phyloP scores from a whole-genome alignment of 2,888 invertebrate species.

The Dryobota labecula region DNA sequence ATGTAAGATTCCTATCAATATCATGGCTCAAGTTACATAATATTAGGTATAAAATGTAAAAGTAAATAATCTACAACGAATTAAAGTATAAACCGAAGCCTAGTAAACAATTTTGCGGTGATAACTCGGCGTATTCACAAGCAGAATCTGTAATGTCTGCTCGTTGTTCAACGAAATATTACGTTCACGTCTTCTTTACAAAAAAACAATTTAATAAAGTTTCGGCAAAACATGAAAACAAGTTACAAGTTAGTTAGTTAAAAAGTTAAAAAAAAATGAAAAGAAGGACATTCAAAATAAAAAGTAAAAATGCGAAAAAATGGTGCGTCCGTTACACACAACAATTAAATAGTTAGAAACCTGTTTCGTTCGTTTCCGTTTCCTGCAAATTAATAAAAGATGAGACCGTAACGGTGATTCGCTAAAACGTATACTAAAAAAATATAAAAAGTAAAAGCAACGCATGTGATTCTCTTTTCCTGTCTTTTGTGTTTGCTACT shows the following conservation, averaged over 20 bases:
- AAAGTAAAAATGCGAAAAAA: conserved; percentile 35
- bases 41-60: too few species aligned
- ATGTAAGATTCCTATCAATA: background rate
- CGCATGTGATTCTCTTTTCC: conserved; percentile 69
- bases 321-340: conserved; percentile 58
- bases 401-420: conserved; percentile 67
- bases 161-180: conserved; percentile 18
- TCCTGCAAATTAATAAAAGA: conserved; percentile 75
- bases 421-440: conserved; percentile 59
- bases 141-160: conserved; percentile 7
- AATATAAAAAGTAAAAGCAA: conserved; percentile 66
- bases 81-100: conserved; percentile 24
- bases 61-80: conserved; percentile 3
- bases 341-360: conserved; percentile 68
- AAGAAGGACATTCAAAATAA: conserved; percentile 7
- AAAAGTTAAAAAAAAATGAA: background rate
- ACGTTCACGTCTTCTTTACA: background rate
- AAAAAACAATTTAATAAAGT: conserved; percentile 10
- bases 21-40: background rate
- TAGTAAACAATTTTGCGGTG: conserved; percentile 9
- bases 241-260: background rate
- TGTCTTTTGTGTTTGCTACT: conserved; percentile 60
- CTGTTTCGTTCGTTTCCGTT: conserved; percentile 78
- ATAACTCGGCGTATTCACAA: conserved; percentile 8
- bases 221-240: conserved; percentile 1